A percentile compares a stretch with the other conserved stretches of the same genome.
Conservation (phyloP, 1,140 invertebrate species). For the Bombus balteatus region DNA sequence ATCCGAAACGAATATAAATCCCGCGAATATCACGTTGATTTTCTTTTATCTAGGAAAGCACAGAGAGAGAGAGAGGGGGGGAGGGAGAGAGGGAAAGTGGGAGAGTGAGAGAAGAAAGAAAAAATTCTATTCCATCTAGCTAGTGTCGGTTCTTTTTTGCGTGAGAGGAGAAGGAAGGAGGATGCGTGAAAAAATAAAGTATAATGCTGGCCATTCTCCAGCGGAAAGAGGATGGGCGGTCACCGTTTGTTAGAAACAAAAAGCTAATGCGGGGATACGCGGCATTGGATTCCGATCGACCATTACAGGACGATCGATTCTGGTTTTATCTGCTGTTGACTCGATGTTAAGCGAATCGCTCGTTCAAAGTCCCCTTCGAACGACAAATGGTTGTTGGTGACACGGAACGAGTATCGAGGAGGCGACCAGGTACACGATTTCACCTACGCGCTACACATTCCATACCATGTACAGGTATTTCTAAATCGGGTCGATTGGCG, state of each 20-base stretch:
- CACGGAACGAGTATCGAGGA: slow-evolving; percentile 49
- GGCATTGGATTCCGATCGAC: slow-evolving; percentile 63
- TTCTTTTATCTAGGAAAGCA: background rate
- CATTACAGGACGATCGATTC: slow-evolving; percentile 65
- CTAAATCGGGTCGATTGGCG: background rate
- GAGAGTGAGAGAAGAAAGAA: background rate
- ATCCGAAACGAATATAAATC: background rate
- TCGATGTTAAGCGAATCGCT: slow-evolving; percentile 69
- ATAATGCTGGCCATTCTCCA: slow-evolving; percentile 19
- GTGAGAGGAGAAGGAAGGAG: no score
- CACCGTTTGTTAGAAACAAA: slow-evolving; percentile 62
- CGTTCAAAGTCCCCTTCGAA: slow-evolving; percentile 46
- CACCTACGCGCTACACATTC: background rate
- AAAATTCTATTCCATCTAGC: background rate
- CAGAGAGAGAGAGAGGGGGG: background rate
- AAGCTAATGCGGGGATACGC: slow-evolving; percentile 62
- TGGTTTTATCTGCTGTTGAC: slow-evolving; percentile 69
- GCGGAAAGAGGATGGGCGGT: slow-evolving; percentile 37
- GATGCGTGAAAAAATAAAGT: slow-evolving; percentile 54
- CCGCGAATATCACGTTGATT: background rate
- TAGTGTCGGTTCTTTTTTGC: background rate
- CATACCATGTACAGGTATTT: background rate
- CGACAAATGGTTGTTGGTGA: slow-evolving; percentile 63
- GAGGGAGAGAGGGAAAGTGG: rapidly evolving
- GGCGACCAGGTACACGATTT: slow-evolving; percentile 6